A percentile compares a stretch with the other conserved stretches of the same genome.
Evolutionary conservation across 2,113 vertebrate species (phyloP).

Genomic region (Lanius ludovicianus): DNA sequence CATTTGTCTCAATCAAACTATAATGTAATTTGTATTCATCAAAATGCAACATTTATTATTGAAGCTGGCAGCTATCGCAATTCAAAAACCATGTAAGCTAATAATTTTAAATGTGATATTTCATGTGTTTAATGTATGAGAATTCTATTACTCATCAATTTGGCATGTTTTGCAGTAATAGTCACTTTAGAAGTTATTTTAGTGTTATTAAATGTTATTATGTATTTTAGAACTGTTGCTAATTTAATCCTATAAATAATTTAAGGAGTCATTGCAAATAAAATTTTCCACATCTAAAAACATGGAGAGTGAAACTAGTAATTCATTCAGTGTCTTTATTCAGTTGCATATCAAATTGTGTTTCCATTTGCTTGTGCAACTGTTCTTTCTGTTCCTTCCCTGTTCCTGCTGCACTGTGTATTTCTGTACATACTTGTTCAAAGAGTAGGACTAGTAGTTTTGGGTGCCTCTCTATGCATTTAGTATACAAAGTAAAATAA

Average conservation of each 20-base stretch:
- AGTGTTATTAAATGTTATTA: not conserved
- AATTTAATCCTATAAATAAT: not conserved
- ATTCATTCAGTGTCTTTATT: not conserved
- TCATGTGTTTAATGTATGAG: not conserved
- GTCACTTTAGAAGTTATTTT: not conserved
- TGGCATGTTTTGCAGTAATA: not conserved
- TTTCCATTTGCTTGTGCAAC: not conserved
- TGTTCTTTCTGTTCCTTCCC: not conserved
- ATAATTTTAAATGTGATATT: not conserved
- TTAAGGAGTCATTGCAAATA: not conserved
- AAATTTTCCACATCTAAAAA: not conserved
- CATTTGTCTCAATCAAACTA: accelerated
- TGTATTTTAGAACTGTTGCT: not conserved
- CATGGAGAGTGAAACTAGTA: not conserved
- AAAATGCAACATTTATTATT: not conserved
- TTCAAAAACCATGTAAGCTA: not conserved
- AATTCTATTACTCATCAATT: not conserved
- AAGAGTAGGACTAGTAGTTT: not conserved
- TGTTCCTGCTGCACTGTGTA: not conserved
- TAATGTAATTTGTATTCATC: not conserved
- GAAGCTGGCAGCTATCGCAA: not conserved
- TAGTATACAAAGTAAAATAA: not conserved
- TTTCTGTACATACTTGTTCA: not conserved
- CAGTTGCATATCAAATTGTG: not conserved
- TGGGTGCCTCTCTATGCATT: not conserved